Base-by-base conservation (phyloP, 2,888 invertebrate genomes). In the Pocota personata region DNA sequence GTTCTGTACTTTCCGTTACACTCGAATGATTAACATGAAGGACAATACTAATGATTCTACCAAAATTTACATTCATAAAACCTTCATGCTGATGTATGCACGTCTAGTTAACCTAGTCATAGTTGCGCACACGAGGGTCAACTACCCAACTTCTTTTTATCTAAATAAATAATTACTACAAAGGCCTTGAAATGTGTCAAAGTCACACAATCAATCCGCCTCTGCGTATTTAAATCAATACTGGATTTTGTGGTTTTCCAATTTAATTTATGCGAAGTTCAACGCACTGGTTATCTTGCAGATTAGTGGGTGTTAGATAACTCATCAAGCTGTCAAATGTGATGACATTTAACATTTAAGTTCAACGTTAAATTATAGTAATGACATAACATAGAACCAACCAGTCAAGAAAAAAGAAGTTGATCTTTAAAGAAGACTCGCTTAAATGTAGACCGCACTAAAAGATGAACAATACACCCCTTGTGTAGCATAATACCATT, bases 181-280 rank as follows among this genome's bases (percentile, higher is more conserved):
- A 43, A 14, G 46, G 50, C 84, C 79, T 80, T 84, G 79, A 75
- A 75, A 79, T 69, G 64, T 84, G 79, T 84, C 84, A 84, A 84
- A 84, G 79, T 75, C 84, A 79, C 8, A 62, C 40, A 55, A 50
- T 55, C 55, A 32, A 64, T 35, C 50, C 64, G 71, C 55, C 69
- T 84, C 58, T 58, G 60, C n/a, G 30, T 46, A 32, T 60, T 50
- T 32, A 40, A 30, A 10, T 21, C 24, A 60, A 60, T 48, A 66
- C 57, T 46, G 19, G 21, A 48, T 72, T 12, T 64, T 50, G 60
- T 48, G 27, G 14, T 8, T 19, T 58, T 43, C n/a, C 21, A 48
- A 58, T 48, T 58, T 57, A 43, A 62, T 55, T 35, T 76, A 46
- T 16, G 35, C 46, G 7, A 55, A 79, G 84, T 79, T 84, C 84